Evolutionary conservation across 2,888 invertebrate genomes (phyloP), one percentile per base, ranked within the genome.

Genomic region (Calameuta filiformis): DNA sequence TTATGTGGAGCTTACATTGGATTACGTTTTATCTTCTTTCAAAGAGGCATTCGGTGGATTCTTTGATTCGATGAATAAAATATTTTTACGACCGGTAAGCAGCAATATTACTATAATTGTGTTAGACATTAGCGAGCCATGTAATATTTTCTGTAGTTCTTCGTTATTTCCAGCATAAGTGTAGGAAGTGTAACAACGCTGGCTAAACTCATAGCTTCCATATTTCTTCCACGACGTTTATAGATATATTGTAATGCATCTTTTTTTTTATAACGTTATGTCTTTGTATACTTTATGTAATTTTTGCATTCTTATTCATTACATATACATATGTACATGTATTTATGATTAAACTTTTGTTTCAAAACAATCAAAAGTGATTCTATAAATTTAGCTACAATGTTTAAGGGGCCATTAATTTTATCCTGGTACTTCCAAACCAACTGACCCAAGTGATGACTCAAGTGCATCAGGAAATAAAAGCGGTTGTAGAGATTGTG

Each of bases 51-150:
- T 89, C 77, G 87, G 86, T 12, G 88, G 84, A 23, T 34, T 89
- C 40, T 85, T 88, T 68, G 81, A 87, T 12, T 76, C 85, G 15
- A 78, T 88, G 33, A 83, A 84, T 73, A 85, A 82, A 80, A 78
- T 88, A 31, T 81, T 90, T 79, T 86, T 89, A 73, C 87, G 83
- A 56, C 86, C 88, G 85, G 90, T 90, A 87, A 89, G 85, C 82
- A 80, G 78, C 76, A 77, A 80, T 33, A 9, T 23, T 23, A 56
- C 9, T 56, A 56, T 56, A 9, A 56, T 9, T 56, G 2, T 56
- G 2, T 23, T 23, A 56, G 56, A 56, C 56, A 9, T 56, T 23
- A 56, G 56, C 23, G 56, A 56, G 23, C 56, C 56, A 56, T 56
- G 56, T 56, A 56, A 56, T 56, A 56, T 37, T 81, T 81, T 77